These are phyloP conservation scores for Vulpes ferrilata DNA, from an alignment of 2,113 vertebrate species.

Conservation along the genomic window DNA sequence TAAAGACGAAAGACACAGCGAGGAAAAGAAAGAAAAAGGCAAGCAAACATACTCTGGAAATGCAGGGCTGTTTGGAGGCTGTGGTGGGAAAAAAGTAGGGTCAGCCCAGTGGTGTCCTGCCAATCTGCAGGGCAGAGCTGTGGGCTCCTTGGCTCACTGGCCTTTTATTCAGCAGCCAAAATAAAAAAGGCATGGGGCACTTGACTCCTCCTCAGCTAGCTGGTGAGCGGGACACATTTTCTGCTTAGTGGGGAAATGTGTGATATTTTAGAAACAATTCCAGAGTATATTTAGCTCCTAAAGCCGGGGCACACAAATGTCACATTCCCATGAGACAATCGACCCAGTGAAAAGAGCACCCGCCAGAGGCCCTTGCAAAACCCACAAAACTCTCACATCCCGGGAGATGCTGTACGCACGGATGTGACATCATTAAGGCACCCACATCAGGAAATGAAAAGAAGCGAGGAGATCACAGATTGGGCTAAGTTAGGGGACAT, in stretches of 20 bases:
- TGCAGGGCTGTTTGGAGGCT: background rate
- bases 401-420: slow-evolving; percentile 86
- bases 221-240: slow-evolving; percentile 80
- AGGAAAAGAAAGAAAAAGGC: slow-evolving; percentile 78
- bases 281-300: slow-evolving; percentile 96
- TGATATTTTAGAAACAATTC: slow-evolving; percentile 87
- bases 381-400: slow-evolving; percentile 81
- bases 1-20: slow-evolving; percentile 85
- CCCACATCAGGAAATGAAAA: slow-evolving; percentile 81
- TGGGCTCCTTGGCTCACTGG: background rate
- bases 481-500: slow-evolving; percentile 80
- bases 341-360: slow-evolving; percentile 84
- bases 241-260: slow-evolving; percentile 81
- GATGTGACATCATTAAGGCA: slow-evolving; percentile 89
- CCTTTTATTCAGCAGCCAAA: slow-evolving; percentile 54
- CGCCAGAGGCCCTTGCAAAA: slow-evolving; percentile 80
- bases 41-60: slow-evolving; percentile 93
- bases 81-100: background rate
- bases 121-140: background rate
- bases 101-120: background rate
- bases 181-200: slow-evolving; percentile 61
- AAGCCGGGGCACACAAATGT: slow-evolving; percentile 90
- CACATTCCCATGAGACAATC: slow-evolving; percentile 88
- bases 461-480: slow-evolving; percentile 84
- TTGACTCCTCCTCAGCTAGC: slow-evolving; percentile 72